Percentiles rank a stretch among this genome's conserved stretches.
Conservation (phyloP, 1,140 invertebrate species). For the Bombus sylvicola region DNA sequence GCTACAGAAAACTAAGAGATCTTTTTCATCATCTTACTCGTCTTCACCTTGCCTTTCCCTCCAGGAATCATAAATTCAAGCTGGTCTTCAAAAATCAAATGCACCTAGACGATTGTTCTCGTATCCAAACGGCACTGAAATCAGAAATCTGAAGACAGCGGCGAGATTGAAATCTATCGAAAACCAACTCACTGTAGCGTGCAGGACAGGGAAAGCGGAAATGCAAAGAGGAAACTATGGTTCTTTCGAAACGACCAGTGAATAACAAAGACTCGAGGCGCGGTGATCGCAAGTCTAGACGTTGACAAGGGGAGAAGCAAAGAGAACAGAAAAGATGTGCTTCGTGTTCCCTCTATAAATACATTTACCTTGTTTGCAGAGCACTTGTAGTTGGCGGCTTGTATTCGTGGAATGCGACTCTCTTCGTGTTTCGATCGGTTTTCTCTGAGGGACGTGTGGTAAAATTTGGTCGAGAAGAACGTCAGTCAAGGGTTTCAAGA, state of each 20-base stretch:
- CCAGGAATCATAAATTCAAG: too few relatives aligned
- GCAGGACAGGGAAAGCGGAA: conserved; percentile 22
- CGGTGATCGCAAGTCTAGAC: conserved; percentile 71
- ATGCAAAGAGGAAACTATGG: conserved; percentile 9
- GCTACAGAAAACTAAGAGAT: too few relatives aligned
- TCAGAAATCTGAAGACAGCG: background rate
- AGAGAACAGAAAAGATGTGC: conserved; percentile 73
- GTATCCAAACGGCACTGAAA: too few relatives aligned
- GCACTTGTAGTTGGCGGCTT: conserved; percentile 77
- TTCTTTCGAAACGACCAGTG: conserved; percentile 22
- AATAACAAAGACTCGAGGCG: conserved; percentile 54
- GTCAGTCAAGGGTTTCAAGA: conserved; percentile 20
- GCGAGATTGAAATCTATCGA: background rate
- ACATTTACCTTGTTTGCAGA: conserved; percentile 81
- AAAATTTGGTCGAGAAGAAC: conserved; percentile 53
- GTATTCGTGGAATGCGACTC: conserved; percentile 70
- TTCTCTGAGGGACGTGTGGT: conserved; percentile 56
- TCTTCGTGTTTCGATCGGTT: conserved; percentile 68
- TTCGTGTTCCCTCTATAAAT: conserved; percentile 80
- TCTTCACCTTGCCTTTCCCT: too few relatives aligned
- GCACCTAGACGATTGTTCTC: too few relatives aligned
- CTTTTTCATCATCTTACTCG: too few relatives aligned
- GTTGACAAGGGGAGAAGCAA: conserved; percentile 72
- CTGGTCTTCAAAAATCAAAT: too few relatives aligned
- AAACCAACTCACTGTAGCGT: background rate